Conservation (phyloP, 2,797 vertebrate genomes). For the Sibirionetta formosa region DNA sequence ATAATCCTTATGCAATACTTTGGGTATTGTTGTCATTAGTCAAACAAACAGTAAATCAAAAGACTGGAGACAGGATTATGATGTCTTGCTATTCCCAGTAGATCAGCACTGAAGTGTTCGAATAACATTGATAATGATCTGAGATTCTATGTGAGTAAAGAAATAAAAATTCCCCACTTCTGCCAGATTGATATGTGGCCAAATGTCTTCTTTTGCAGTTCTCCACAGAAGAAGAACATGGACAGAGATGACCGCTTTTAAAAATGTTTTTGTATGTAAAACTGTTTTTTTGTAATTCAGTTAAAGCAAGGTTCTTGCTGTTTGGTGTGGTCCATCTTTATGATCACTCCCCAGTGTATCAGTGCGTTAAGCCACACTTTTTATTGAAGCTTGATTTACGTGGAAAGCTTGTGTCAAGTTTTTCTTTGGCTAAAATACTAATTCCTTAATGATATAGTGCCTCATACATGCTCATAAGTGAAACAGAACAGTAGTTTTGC, state of each 20-base stretch:
- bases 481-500: not conserved
- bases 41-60: not conserved
- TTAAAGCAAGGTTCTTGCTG: not conserved
- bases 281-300: not conserved
- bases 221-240: not conserved
- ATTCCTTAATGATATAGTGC: not conserved
- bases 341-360: not conserved
- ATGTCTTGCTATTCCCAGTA: not conserved
- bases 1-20: not conserved
- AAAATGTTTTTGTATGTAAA: not conserved
- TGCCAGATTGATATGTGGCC: not conserved
- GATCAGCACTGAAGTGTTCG: not conserved
- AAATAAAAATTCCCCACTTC: not conserved
- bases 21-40: not conserved
- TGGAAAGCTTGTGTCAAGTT: not conserved
- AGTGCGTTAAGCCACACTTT: not conserved
- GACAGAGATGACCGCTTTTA: not conserved
- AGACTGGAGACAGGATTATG: not conserved
- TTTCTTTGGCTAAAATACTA: not conserved
- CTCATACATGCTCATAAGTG: not conserved
- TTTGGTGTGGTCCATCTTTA: not conserved
- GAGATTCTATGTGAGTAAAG: not conserved
- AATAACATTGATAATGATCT: not conserved
- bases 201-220: not conserved
- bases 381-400: not conserved